These are phyloP conservation scores for Lissonota sp. DNA, from an alignment of 2,888 invertebrate genomes.

Conservation along the genomic window DNA sequence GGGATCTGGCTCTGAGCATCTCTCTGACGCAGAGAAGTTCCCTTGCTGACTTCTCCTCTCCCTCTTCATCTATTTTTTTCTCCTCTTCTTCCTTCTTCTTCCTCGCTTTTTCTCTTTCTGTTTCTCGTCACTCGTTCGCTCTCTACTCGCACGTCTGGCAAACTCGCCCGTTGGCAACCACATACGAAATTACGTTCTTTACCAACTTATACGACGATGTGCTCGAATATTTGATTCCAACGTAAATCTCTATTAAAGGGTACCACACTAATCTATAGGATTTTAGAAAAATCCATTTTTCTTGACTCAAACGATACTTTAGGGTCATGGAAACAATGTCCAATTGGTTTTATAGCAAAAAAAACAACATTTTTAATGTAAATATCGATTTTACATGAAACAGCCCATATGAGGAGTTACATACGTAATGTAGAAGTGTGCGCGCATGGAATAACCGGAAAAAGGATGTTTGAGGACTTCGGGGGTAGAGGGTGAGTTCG, in stretches of 20 bases:
- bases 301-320: no score
- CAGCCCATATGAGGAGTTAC: slow-evolving; percentile 3
- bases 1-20: slow-evolving; percentile 7
- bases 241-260: no score
- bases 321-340: not conserved
- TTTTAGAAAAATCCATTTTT: no score
- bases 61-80: not conserved
- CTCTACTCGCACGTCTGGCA: slow-evolving; percentile 36
- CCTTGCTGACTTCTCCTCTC: not conserved
- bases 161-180: slow-evolving; percentile 11
- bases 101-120: slow-evolving; percentile 25
- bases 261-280: no score
- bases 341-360: not conserved
- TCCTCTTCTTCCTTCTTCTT: not conserved
- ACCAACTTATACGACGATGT: not conserved
- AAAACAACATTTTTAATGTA: no score
- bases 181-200: not conserved
- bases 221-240: not conserved
- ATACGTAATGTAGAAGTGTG: not conserved
- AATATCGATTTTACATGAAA: not conserved
- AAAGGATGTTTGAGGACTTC: slow-evolving; percentile 18
- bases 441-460: slow-evolving; percentile 43
- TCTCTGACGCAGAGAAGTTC: slow-evolving; percentile 8
- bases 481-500: slow-evolving; percentile 1
- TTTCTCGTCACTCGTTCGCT: slow-evolving; percentile 35